A percentile compares a stretch with the other conserved stretches of the same genome.
Evolutionary conservation across 2,113 vertebrate genomes (phyloP).

Genomic region (Sarotherodon lohbergeri): DNA sequence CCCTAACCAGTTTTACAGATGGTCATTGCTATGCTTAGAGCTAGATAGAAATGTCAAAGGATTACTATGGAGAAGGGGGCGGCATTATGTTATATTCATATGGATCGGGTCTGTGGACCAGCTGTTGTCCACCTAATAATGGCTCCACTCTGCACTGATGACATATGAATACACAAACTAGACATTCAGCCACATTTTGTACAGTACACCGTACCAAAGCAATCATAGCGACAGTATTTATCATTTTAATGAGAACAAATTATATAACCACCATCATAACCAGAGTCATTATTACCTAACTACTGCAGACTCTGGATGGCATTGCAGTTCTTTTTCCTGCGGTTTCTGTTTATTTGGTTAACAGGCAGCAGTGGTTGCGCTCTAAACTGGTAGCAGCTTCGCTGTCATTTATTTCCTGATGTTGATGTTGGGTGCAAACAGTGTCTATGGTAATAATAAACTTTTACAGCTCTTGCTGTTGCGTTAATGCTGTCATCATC

Average conservation of each 20-base stretch:
- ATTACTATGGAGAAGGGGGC: constrained; percentile 34
- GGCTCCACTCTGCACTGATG: constrained; percentile 48
- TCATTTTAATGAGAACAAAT: constrained; percentile 28
- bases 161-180: constrained; percentile 64
- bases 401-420: constrained; percentile 21
- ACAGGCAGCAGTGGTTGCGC: neutral
- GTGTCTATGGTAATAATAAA: neutral
- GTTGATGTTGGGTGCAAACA: constrained; percentile 46
- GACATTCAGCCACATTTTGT: neutral
- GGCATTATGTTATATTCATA: constrained; percentile 29
- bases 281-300: constrained; percentile 10
- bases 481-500: constrained; percentile 23
- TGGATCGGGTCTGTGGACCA: constrained; percentile 37
- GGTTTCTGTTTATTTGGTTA: neutral
- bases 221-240: neutral
- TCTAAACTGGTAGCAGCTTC: neutral
- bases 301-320: neutral
- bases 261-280: neutral
- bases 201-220: neutral
- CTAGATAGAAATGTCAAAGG: constrained; percentile 13
- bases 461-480: constrained; percentile 42
- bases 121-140: constrained; percentile 37
- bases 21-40: neutral
- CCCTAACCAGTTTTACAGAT: neutral
- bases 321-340: neutral